Percentiles rank a stretch among this genome's conserved stretches.
phyloP scores from a whole-genome alignment of 1,140 invertebrate genomes.

The Calephelis nemesis region DNA sequence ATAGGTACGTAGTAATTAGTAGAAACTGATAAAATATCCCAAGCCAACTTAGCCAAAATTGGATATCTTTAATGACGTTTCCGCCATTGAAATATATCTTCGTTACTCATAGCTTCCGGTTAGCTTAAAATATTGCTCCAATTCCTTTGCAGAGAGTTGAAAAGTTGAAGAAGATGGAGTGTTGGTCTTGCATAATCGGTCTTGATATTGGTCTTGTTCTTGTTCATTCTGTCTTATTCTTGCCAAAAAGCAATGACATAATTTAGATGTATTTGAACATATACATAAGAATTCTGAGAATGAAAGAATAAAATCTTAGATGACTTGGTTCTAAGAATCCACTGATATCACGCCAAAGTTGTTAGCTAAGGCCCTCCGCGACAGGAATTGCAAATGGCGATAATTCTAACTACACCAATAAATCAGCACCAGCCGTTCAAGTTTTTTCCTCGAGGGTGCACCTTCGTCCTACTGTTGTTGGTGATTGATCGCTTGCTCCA shows the following conservation, averaged over 20 bases:
- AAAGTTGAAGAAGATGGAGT: too few relatives aligned
- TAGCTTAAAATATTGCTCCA: too few relatives aligned
- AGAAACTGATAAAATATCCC: too few relatives aligned
- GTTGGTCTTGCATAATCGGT: too few relatives aligned
- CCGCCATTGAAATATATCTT: not conserved
- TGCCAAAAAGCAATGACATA: too few relatives aligned
- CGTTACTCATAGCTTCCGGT: not conserved
- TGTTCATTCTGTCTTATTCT: too few relatives aligned
- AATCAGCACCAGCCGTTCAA: conserved; percentile 70
- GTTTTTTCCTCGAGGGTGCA: conserved; percentile 70
- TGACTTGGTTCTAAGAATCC: not conserved
- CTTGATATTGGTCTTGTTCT: too few relatives aligned
- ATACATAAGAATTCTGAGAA: not conserved
- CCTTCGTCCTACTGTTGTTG: conserved; percentile 52
- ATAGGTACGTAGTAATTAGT: too few relatives aligned
- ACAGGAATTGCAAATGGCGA: conserved; percentile 77
- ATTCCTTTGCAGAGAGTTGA: too few relatives aligned
- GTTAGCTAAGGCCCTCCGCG: conserved; percentile 59
- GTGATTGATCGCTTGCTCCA: conserved; percentile 69
- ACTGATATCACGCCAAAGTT: conserved; percentile 59
- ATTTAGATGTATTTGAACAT: too few relatives aligned
- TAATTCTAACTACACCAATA: conserved; percentile 76
- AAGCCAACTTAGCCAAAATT: too few relatives aligned
- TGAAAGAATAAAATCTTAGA: not conserved
- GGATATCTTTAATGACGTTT: not conserved